These are phyloP conservation scores for Euthynnus affinis DNA, from an alignment of 2,797 vertebrate genomes.

Conservation along the genomic window DNA sequence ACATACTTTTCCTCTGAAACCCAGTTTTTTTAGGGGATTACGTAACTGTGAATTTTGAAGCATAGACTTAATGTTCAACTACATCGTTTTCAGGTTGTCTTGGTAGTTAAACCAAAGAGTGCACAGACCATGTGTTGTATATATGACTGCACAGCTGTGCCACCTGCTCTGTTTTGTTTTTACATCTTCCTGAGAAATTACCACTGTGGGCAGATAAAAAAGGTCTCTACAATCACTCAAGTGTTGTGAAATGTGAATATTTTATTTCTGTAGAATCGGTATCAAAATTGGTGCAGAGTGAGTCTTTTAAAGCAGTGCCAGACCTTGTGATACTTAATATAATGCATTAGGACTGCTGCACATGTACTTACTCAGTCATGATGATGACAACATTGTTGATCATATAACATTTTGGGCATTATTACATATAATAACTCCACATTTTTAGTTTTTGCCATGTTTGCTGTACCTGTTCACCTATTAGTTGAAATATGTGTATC, in stretches of 20 bases:
- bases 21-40: slow-evolving; percentile 63
- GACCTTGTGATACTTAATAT: slow-evolving; percentile 2
- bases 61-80: slow-evolving; percentile 50
- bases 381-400: not conserved
- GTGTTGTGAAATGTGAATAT: not conserved
- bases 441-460: not conserved
- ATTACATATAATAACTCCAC: not conserved
- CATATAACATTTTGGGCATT: not conserved
- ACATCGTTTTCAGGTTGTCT: slow-evolving; percentile 36
- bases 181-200: not conserved
- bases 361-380: not conserved
- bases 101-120: slow-evolving; percentile 24
- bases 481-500: not conserved
- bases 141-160: not conserved
- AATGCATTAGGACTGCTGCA: not conserved
- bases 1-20: slow-evolving; percentile 63
- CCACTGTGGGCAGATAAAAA: not conserved
- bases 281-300: not conserved
- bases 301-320: not conserved
- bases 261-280: not conserved
- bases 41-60: slow-evolving; percentile 64
- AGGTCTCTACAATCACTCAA: not conserved
- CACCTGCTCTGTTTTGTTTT: slow-evolving; percentile 8
- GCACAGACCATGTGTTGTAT: not conserved
- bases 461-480: not conserved